phyloP scores from a whole-genome alignment of 2,113 vertebrate species.

The Lamprotornis superbus region DNA sequence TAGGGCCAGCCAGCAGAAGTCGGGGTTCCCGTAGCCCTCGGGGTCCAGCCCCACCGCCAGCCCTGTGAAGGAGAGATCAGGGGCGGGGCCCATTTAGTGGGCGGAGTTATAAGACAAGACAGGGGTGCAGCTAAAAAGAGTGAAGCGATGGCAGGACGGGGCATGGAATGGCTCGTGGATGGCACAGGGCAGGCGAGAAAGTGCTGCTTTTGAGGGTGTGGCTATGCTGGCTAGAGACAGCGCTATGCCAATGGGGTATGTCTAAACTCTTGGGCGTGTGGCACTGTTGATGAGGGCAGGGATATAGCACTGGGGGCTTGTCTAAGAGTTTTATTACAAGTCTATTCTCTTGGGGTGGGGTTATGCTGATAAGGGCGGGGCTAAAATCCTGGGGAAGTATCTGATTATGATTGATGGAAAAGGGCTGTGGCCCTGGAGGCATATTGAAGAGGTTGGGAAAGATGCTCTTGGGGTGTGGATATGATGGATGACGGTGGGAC shows the following conservation, averaged over 20 bases:
- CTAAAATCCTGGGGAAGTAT: neutral
- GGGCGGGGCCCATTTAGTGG: neutral
- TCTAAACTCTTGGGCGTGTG: neutral
- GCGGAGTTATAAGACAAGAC: rapidly evolving
- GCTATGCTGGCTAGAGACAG: neutral
- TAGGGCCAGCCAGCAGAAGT: constrained; percentile 95
- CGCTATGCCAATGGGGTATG: no score
- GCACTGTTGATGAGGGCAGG: neutral
- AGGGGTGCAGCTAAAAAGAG: neutral
- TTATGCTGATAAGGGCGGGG: neutral
- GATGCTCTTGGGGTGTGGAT: neutral
- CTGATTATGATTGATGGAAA: neutral
- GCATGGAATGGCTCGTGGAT: neutral
- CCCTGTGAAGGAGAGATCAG: constrained; percentile 61
- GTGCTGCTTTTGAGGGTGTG: no score
- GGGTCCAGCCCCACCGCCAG: constrained; percentile 92
- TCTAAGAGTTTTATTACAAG: neutral
- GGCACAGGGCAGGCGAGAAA: neutral
- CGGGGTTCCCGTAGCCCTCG: constrained; percentile 91
- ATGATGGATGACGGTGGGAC: neutral
- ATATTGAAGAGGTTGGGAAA: neutral
- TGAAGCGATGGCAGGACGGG: neutral
- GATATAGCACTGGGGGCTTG: neutral
- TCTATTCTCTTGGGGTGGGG: neutral
- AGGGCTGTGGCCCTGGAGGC: neutral